A percentile compares a stretch with the other conserved stretches of the same genome.
These are phyloP conservation scores for Picus viridis DNA, from an alignment of 2,797 vertebrate genomes.

Conservation along the genomic window DNA sequence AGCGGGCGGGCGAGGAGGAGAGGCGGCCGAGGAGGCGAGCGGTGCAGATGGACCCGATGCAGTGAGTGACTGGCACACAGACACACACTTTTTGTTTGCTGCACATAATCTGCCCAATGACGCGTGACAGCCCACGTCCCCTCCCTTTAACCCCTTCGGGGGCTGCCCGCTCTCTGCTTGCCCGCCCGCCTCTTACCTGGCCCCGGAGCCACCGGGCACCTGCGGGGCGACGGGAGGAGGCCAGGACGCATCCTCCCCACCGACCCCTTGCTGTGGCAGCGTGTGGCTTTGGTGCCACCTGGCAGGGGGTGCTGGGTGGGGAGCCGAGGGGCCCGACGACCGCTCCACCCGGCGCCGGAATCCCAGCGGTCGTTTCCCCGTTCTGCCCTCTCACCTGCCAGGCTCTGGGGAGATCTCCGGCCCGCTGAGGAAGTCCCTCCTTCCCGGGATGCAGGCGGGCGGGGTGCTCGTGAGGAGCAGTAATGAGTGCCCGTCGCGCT, in stretches of 20 bases:
- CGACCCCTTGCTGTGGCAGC: neutral
- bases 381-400: neutral
- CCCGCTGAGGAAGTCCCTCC: neutral
- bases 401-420: neutral
- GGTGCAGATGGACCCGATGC: slow-evolving; percentile 90
- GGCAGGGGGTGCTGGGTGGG: neutral
- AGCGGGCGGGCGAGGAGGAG: slow-evolving; percentile 4
- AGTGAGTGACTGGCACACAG: slow-evolving; percentile 93
- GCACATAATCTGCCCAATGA: slow-evolving; percentile 99
- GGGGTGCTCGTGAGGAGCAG: too few relatives aligned
- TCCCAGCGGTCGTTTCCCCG: neutral
- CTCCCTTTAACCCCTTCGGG: slow-evolving; percentile 95
- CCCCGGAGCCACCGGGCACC: neutral
- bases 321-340: neutral
- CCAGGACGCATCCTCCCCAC: neutral
- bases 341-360: neutral
- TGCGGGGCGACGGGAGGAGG: neutral
- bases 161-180: slow-evolving; percentile 41
- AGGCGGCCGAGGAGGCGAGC: slow-evolving; percentile 53
- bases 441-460: neutral
- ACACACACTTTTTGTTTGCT: slow-evolving; percentile 99
- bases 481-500: too few relatives aligned
- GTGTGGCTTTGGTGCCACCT: neutral
- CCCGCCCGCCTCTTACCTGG: neutral
- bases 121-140: slow-evolving; percentile 95